Evolutionary conservation across 1,140 invertebrate species (phyloP).

Genomic region (Drosophila takahashii): DNA sequence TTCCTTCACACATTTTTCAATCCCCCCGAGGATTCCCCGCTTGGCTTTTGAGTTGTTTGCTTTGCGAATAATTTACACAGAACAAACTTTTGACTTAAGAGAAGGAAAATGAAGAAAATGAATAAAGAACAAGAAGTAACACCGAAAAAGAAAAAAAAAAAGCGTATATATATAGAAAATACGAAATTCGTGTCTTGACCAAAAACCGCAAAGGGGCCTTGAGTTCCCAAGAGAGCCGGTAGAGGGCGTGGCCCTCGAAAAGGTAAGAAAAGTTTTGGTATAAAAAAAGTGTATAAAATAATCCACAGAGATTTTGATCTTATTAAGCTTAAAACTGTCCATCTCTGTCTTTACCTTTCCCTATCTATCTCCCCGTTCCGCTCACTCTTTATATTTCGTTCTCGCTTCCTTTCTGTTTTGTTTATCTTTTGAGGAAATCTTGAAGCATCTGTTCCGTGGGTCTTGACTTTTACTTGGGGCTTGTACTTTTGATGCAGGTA

Average conservation of each 20-base stretch:
- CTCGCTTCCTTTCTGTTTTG: slow-evolving; percentile 33
- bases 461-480: slow-evolving; percentile 46
- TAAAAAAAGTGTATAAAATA: slow-evolving; percentile 71
- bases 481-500: slow-evolving; percentile 54
- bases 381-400: slow-evolving; percentile 14
- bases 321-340: slow-evolving; percentile 79
- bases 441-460: slow-evolving; percentile 61
- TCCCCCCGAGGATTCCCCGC: slow-evolving; percentile 8
- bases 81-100: slow-evolving; percentile 73
- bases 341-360: slow-evolving; percentile 42
- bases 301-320: slow-evolving; percentile 81
- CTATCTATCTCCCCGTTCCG: slow-evolving; percentile 10
- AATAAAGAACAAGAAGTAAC: slow-evolving; percentile 28
- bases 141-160: slow-evolving; percentile 9
- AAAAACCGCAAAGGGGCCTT: slow-evolving; percentile 72
- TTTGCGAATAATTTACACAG: slow-evolving; percentile 80
- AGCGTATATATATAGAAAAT: slow-evolving; percentile 18
- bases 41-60: slow-evolving; percentile 75
- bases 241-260: slow-evolving; percentile 22
- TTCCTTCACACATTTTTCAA: background rate
- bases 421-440: slow-evolving; percentile 72
- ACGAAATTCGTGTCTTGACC: slow-evolving; percentile 59
- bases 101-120: slow-evolving; percentile 40
- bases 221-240: slow-evolving; percentile 35
- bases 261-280: slow-evolving; percentile 76